Evolutionary conservation across 2,113 vertebrate species (phyloP), one percentile per base, ranked within the genome.

Genomic region (Perognathus longimembris): DNA sequence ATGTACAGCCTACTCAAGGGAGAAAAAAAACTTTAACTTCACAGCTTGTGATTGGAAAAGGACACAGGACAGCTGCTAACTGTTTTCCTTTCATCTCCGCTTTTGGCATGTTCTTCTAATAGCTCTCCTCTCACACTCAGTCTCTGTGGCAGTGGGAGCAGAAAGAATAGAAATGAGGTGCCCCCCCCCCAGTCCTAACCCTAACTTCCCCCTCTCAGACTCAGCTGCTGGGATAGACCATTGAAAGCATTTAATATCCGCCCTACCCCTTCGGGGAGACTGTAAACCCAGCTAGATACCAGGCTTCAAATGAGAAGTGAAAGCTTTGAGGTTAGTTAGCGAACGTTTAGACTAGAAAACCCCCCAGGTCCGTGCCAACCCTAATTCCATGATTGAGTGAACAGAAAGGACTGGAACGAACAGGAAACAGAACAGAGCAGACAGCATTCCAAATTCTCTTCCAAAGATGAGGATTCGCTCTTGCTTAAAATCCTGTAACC

Each of bases 31-130:
- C 26, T 84, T 74, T 77, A 84, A 77, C 73, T 93, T 94, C 92
- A 94, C 96, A 96, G 96, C 90, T 96, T 97, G 92, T 91, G 81
- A 92, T 95, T 84, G 91, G 87, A 89, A 96, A 97, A 96, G 94
- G 95, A 94, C 94, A 92, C 26, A 36, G 92, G 94, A 95, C 95
- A 96, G 94, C 96, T 94, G 96, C 80, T 90, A 85, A 92, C 79
- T 92, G 89, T 93, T 95, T 96, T 94, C 84, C 87, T 91, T 86
- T 92, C 85, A 42, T 94, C 89, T 93, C 84, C 5, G 15, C 89
- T 86, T 92, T 87, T 86, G 89, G 93, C 94, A 7, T 80, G 20
- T 93, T 94, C 76, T 90, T 70, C 96, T 93, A 86, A 93, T 87
- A 92, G 87, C 64, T 89, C 73, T 77, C 45, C 69, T 91, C 21